These are phyloP conservation scores for Pyrocephalus nanus DNA, from an alignment of 2,797 vertebrate species.

Conservation along the genomic window DNA sequence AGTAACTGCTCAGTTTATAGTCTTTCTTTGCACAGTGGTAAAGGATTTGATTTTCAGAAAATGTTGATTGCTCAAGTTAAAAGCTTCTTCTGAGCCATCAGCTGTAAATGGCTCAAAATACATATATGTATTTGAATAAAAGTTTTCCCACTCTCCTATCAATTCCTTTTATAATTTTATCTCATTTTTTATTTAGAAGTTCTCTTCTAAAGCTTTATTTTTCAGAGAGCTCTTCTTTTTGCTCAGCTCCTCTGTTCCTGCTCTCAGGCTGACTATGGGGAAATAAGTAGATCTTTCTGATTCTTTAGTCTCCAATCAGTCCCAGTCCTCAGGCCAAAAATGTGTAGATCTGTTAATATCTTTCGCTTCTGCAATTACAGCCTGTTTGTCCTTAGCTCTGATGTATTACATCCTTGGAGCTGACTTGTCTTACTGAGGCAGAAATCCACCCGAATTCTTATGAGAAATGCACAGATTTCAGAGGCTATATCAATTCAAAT, in stretches of 20 bases:
- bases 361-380: not conserved
- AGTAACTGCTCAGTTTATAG: not conserved
- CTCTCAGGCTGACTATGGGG: not conserved
- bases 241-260: accelerated
- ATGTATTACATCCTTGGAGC: not conserved
- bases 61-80: not conserved
- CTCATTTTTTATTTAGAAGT: not conserved
- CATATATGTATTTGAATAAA: not conserved
- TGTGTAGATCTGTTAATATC: not conserved
- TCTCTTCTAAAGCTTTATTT: not conserved
- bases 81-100: not conserved
- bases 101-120: not conserved
- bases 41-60: not conserved
- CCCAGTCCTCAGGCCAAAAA: conserved; percentile 15
- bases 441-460: not conserved
- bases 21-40: not conserved
- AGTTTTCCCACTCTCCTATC: not conserved
- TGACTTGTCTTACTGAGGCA: not conserved
- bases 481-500: not conserved
- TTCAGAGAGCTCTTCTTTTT: not conserved
- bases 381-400: conserved; percentile 28
- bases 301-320: not conserved
- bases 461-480: not conserved
- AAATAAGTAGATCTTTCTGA: conserved; percentile 10
- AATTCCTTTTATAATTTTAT: not conserved